A percentile compares a stretch with the other conserved stretches of the same genome.
Evolutionary conservation across 2,888 invertebrate genomes (phyloP).

Genomic region (Drosophila phalerata): DNA sequence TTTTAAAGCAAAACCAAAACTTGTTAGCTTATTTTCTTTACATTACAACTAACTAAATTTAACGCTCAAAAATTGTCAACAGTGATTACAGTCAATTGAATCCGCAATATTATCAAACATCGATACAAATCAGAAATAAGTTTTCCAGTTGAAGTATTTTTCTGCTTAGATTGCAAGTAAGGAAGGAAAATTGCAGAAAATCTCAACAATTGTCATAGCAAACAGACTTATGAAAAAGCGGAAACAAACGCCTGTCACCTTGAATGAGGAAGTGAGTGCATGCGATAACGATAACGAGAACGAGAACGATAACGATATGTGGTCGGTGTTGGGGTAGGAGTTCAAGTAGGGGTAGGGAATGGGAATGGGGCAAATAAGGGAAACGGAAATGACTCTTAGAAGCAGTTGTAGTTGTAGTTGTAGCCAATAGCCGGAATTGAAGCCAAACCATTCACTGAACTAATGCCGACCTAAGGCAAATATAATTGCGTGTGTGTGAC

Average conservation of each 20-base stretch:
- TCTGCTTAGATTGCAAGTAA: conserved; percentile 1
- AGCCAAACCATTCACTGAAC: conserved; percentile 70
- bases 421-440: conserved; percentile 44
- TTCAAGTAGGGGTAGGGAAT: neutral
- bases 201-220: conserved; percentile 65
- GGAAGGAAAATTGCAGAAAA: conserved; percentile 24
- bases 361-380: conserved; percentile 18
- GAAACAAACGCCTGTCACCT: conserved; percentile 59
- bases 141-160: conserved; percentile 5
- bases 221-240: conserved; percentile 52
- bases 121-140: neutral
- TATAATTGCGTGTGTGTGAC: conserved; percentile 70
- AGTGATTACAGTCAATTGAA: neutral
- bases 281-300: conserved; percentile 7
- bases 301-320: conserved; percentile 3
- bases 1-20: no score
- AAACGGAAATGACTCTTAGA: conserved; percentile 78
- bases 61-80: no score
- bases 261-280: conserved; percentile 17
- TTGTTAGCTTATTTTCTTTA: no score
- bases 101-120: neutral
- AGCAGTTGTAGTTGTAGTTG: conserved; percentile 51
- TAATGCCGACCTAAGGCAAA: conserved; percentile 81
- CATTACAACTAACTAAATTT: no score
- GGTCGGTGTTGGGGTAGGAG: conserved; percentile 8